Conservation (phyloP, 2,113 vertebrate genomes). For the Gopherus evgoodei region DNA sequence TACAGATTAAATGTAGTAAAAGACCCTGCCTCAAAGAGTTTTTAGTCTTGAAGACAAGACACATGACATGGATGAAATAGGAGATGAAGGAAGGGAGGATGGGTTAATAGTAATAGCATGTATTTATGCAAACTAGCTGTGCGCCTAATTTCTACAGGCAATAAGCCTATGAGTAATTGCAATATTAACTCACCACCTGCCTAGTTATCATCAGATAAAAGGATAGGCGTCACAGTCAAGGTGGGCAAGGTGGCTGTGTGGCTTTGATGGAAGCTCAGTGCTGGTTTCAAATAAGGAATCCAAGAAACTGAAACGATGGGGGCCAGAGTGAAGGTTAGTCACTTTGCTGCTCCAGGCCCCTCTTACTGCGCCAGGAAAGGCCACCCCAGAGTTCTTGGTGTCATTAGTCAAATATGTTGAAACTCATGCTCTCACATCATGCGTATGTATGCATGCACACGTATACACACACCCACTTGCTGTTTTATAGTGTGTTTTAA, state of each 20-base stretch:
- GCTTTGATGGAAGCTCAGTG: conserved; percentile 8
- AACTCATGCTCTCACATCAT: accelerated
- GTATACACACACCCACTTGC: not conserved
- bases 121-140: not conserved
- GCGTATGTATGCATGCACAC: too few species aligned
- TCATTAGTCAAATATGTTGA: not conserved
- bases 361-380: not conserved
- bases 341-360: not conserved
- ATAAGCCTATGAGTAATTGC: not conserved
- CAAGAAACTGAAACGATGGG: not conserved
- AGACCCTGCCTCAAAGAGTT: not conserved
- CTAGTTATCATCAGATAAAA: not conserved
- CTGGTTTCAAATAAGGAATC: not conserved
- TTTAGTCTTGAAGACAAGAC: not conserved
- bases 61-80: not conserved
- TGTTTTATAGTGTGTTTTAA: not conserved
- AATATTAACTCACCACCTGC: not conserved
- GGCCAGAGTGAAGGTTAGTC: not conserved
- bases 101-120: not conserved
- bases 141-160: not conserved
- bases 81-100: not conserved
- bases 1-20: not conserved
- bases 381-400: not conserved
- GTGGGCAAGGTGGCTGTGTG: not conserved
- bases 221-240: not conserved